Evolutionary conservation across 1,140 invertebrate species (phyloP).

Genomic region (Ctenoplectra terminalis): DNA sequence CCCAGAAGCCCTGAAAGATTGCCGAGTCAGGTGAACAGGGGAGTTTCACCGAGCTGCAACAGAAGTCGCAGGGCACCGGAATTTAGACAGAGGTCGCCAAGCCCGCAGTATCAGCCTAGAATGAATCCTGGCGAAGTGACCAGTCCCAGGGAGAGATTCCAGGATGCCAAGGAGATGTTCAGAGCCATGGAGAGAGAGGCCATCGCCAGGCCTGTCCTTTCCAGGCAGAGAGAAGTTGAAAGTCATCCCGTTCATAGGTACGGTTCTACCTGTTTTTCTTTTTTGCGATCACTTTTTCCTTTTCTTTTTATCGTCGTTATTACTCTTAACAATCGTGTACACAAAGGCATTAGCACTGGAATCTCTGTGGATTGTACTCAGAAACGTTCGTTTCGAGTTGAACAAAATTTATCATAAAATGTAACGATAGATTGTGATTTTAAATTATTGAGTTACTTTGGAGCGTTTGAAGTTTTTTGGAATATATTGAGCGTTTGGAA

Average conservation of each 20-base stretch:
- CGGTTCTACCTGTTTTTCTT: background rate
- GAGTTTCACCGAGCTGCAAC: conserved; percentile 71
- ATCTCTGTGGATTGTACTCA: too few species aligned
- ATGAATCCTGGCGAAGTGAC: conserved; percentile 74
- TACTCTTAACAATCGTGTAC: too few species aligned
- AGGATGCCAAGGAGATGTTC: conserved; percentile 93
- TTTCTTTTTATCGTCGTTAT: background rate
- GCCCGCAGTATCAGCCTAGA: conserved; percentile 81
- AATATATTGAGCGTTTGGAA: too few species aligned
- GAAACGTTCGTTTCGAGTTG: too few species aligned
- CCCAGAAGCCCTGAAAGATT: conserved; percentile 78
- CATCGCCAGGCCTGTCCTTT: conserved; percentile 81
- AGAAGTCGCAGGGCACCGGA: conserved; percentile 77
- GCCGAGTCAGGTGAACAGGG: conserved; percentile 63
- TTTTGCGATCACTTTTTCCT: too few species aligned
- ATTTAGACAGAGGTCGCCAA: conserved; percentile 83
- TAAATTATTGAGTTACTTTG: too few species aligned
- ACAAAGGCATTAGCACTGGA: too few species aligned
- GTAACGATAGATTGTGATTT: too few species aligned
- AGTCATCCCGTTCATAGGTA: conserved; percentile 77
- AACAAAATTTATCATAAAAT: too few species aligned
- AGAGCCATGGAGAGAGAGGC: conserved; percentile 89
- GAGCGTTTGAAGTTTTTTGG: too few species aligned
- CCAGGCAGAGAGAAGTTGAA: conserved; percentile 76
- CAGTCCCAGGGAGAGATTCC: conserved; percentile 89